Evolutionary conservation across 2,888 invertebrate species (phyloP).

Genomic region (Eristalis tenax): DNA sequence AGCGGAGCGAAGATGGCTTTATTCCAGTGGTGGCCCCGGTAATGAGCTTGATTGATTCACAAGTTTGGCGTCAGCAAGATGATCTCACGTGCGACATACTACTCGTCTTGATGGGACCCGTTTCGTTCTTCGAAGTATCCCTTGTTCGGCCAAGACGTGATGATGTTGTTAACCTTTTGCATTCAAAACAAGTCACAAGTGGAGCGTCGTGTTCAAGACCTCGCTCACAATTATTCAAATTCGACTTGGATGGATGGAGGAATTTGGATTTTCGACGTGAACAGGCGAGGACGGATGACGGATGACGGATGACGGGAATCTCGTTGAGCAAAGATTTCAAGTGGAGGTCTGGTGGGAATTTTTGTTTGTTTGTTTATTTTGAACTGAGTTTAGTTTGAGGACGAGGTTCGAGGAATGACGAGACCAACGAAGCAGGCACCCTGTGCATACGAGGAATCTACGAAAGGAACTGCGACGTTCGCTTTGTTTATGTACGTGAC

Average conservation of each 20-base stretch:
- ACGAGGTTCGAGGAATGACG: too few relatives aligned
- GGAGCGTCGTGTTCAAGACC: neutral
- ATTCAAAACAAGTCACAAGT: neutral
- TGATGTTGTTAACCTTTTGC: slow-evolving; percentile 4
- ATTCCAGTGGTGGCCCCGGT: neutral
- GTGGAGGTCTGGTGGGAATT: too few relatives aligned
- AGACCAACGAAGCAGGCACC: too few relatives aligned
- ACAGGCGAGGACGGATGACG: neutral
- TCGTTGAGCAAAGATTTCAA: too few relatives aligned
- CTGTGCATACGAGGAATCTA: too few relatives aligned
- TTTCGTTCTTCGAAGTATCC: too few relatives aligned
- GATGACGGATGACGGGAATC: too few relatives aligned
- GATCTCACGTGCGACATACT: slow-evolving; percentile 2
- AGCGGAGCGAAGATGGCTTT: neutral
- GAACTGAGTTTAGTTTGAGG: too few relatives aligned
- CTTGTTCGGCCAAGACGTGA: neutral
- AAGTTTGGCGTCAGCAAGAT: neutral
- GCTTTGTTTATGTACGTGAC: too few relatives aligned
- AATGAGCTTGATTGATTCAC: neutral
- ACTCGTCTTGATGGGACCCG: neutral
- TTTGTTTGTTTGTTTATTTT: too few relatives aligned
- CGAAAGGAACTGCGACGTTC: too few relatives aligned
- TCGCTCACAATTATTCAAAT: neutral
- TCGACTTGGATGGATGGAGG: neutral
- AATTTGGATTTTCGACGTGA: neutral